Evolutionary conservation across 2,888 invertebrate species (phyloP).

Genomic region (Siphonodentalium dalli): DNA sequence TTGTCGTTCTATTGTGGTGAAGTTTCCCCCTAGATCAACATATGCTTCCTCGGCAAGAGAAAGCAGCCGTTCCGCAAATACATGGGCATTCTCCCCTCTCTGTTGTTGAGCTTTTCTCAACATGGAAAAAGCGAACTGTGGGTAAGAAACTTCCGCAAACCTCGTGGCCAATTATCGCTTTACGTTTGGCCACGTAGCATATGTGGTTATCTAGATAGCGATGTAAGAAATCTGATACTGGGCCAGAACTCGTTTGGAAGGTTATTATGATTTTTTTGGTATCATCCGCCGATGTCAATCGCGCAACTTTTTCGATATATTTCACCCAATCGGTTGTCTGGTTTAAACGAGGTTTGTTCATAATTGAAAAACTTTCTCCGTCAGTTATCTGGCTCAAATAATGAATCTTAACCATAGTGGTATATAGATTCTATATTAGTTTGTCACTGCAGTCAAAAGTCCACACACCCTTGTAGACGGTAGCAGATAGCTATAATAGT

Average conservation of each 20-base stretch:
- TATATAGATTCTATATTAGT: too few relatives aligned
- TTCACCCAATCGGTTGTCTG: conserved; percentile 17
- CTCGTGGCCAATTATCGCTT: conserved; percentile 2
- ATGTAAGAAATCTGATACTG: conserved; percentile 17
- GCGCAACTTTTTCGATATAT: conserved; percentile 14
- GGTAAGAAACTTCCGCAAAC: conserved; percentile 22
- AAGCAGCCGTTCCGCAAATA: conserved; percentile 19
- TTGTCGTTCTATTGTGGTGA: conserved; percentile 1
- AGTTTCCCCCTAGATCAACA: not conserved
- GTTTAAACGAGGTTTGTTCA: too few relatives aligned
- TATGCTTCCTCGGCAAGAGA: conserved; percentile 18
- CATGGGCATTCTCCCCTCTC: conserved; percentile 11
- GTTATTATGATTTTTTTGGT: conserved; percentile 6
- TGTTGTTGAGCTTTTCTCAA: conserved; percentile 18
- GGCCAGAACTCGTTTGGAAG: conserved; percentile 16
- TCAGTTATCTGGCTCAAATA: too few relatives aligned
- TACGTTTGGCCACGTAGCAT: not conserved
- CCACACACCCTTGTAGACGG: too few relatives aligned
- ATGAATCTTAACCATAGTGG: too few relatives aligned
- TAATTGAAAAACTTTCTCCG: too few relatives aligned
- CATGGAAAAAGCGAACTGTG: conserved; percentile 17
- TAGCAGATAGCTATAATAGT: too few relatives aligned
- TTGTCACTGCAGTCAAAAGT: too few relatives aligned
- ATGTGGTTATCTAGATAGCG: conserved; percentile 6
- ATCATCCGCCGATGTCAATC: not conserved